phyloP scores from a whole-genome alignment of 1,140 invertebrate genomes.

The Asbolus verrucosus region DNA sequence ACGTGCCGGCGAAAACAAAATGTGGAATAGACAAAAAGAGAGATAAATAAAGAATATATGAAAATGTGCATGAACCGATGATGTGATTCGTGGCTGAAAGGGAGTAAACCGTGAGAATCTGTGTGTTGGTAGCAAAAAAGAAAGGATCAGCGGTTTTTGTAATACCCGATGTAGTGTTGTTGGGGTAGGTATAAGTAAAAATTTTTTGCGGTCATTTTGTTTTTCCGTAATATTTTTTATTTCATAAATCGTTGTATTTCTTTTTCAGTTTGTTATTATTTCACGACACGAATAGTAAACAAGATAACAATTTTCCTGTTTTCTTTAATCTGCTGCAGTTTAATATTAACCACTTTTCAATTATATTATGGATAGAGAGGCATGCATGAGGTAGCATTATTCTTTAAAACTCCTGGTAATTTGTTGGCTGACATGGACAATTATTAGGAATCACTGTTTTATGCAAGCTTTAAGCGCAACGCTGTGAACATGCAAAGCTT shows the following conservation, averaged over 20 bases:
- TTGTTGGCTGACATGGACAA: background rate
- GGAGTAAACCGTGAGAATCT: no score
- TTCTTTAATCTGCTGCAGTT: background rate
- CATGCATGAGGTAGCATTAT: background rate
- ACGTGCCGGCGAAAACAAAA: background rate
- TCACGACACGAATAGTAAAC: no score
- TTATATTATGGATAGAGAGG: background rate
- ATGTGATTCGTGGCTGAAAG: no score
- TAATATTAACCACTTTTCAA: background rate
- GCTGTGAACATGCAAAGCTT: background rate
- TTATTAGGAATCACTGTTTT: background rate
- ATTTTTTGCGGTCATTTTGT: no score
- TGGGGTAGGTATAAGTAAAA: no score
- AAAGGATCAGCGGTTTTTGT: no score
- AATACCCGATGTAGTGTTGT: no score
- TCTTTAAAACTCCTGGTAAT: background rate
- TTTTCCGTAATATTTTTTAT: background rate
- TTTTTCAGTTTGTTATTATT: background rate
- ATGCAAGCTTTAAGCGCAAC: background rate
- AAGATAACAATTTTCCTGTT: background rate
- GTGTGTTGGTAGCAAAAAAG: no score
- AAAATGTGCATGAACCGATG: background rate
- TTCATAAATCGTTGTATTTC: background rate
- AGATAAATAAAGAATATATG: background rate
- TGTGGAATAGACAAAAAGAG: background rate